phyloP scores from a whole-genome alignment of 2,797 vertebrate species.

The Chelidonichthys spinosus region DNA sequence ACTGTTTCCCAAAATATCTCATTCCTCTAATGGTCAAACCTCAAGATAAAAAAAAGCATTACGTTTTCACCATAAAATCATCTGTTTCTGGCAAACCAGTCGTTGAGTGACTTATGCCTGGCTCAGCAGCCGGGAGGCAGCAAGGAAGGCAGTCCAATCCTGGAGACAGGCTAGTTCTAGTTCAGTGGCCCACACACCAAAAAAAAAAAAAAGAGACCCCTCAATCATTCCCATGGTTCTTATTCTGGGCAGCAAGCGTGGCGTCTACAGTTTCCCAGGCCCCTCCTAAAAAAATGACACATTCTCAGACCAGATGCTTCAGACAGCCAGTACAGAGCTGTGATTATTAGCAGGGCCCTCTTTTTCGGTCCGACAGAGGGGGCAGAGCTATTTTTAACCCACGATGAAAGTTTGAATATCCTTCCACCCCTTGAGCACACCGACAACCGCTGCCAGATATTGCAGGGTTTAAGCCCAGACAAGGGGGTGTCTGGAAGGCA shows the following conservation, averaged over 20 bases:
- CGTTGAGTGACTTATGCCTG: constrained; percentile 75
- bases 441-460: constrained; percentile 60
- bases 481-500: constrained; percentile 58
- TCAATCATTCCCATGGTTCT: constrained; percentile 83
- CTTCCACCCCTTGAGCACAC: constrained; percentile 67
- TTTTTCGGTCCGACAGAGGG: constrained; percentile 70
- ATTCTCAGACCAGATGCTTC: constrained; percentile 82
- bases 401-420: constrained; percentile 77
- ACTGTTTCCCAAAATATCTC: background rate
- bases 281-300: constrained; percentile 84
- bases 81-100: constrained; percentile 70
- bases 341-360: constrained; percentile 84
- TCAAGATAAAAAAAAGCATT: constrained; percentile 15
- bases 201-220: constrained; percentile 67
- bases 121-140: constrained; percentile 49
- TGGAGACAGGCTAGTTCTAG: constrained; percentile 69
- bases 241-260: constrained; percentile 81
- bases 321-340: constrained; percentile 78
- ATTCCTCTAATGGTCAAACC: constrained; percentile 9
- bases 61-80: constrained; percentile 69
- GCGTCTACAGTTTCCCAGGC: constrained; percentile 84
- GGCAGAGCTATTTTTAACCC: constrained; percentile 81
- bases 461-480: constrained; percentile 57
- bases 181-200: constrained; percentile 67
- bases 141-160: constrained; percentile 56